Evolutionary conservation across 2,888 invertebrate genomes (phyloP), one percentile per base, ranked within the genome.

Genomic region (Altica lythri): DNA sequence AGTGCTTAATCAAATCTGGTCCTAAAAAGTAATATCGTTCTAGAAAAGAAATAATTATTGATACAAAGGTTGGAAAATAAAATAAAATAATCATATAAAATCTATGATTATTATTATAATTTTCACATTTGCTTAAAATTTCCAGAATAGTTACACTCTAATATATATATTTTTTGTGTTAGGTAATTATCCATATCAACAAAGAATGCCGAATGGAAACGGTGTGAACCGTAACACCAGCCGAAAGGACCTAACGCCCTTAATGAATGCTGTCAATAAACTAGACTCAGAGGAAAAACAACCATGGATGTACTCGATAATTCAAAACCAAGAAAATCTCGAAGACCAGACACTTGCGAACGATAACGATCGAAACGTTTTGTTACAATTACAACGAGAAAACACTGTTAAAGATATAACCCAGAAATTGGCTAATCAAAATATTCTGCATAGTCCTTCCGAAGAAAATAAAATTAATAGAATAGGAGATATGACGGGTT

Each of bases 371-470:
- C 70, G 75, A 66, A 81, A 82, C 68, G 78, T 88, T 67, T 80
- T 86, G 55, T 77, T 88, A 54, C 83, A 90, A 63, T 74, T 90
- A 45, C 89, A 89, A 71, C 83, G 89, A 61, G 92, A 92, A 76
- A 89, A 89, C 69, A 91, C 91, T 42, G 92, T 93, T 42, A 92
- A 92, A 78, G 92, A 93, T 78, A 79, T 93, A 58, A 92, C 92
- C 30, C 91, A 92, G 73, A 90, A 90, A 75, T 76, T 93, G 61
- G 86, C 89, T 29, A 89, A 85, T 69, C 85, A 90, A 67, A 83
- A 81, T 70, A 78, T 82, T 49, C 73, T 84, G 54, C 79, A 81
- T 51, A 80, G 76, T 62, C 74, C 75, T 10, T 68, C 74, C 1
- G 86, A 86, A 59, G 85, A 85, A 19, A 84, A 82, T 63, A 79